Evolutionary conservation across 2,888 invertebrate genomes (phyloP), one percentile per base, ranked within the genome.

Genomic region (Yponomeuta plumbellus): DNA sequence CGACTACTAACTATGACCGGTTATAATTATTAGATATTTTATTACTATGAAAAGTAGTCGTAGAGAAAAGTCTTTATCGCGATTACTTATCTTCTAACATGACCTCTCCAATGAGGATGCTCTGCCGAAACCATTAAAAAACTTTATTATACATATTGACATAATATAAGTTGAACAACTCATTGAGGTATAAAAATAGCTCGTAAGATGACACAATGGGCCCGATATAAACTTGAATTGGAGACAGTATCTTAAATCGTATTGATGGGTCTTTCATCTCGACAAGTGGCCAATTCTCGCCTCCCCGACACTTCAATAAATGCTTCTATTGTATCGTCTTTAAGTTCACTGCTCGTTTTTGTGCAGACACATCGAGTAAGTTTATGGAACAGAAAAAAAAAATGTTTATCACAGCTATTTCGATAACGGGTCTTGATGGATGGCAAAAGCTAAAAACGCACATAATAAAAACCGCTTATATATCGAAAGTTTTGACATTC

Each of bases 111-210:
- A 34, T 34, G 34, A 34, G 8, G 8, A 1, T 34, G 8, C 8
- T 34, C 34, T 34, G 34, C 1, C 5, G 8, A 8, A 34, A 34
- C 8, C 34, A 34, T 34, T 8, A 34, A 6, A 34, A 34, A 34
- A 34, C 34, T 34, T 0, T 8, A 34, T 10, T 34, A 5, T n/a
- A n/a, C n/a, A n/a, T 6, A 58, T 22, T 58, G 58, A 58, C 17
- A 17, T 20, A 58, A 58, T 22, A 58, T 1, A 58, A 58, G 21
- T 6, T 11, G 58, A 58, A 58, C 58, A 58, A n/a, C 20, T 21
- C 20, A 20, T 22, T 20, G 84, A 84, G 81, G 85, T 81, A 75
- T 73, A 72, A 80, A 84, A 83, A 84, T 82, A 75, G 79, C 76
- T 76, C 73, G 75, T 78, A 74, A 76, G 73, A 71, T 66, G 21